phyloP scores from a whole-genome alignment of 1,140 invertebrate species.

The Psilanteris sp. region DNA sequence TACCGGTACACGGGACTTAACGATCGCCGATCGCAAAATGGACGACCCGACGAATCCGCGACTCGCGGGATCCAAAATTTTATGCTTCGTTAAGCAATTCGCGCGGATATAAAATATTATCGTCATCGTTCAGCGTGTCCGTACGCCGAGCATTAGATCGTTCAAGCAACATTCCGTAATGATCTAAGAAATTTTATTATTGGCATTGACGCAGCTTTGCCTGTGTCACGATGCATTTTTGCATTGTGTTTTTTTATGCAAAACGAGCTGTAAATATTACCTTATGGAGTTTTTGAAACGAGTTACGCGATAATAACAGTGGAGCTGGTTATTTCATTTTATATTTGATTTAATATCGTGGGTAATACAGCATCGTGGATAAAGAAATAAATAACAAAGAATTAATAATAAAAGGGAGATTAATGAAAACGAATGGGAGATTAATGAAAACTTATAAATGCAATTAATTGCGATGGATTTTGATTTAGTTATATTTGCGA shows the following conservation, averaged over 20 bases:
- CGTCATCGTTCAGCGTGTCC: constrained; percentile 16
- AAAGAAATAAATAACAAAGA: no score
- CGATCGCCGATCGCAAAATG: constrained; percentile 8
- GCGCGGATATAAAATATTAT: constrained; percentile 16
- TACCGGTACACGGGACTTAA: constrained; percentile 18
- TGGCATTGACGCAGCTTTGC: constrained; percentile 4
- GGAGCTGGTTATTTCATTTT: no score
- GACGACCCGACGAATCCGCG: constrained; percentile 14
- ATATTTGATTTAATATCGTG: no score
- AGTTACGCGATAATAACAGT: no score
- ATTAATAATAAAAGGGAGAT: no score
- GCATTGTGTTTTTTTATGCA: no score
- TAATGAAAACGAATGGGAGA: no score
- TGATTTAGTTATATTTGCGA: no score
- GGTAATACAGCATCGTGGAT: no score
- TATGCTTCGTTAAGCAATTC: constrained; percentile 40
- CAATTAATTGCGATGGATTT: no score
- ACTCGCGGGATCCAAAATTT: constrained; percentile 22
- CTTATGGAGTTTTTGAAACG: constrained; percentile 11
- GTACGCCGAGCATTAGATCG: constrained; percentile 8
- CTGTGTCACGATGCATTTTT: no score
- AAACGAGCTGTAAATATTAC: constrained; percentile 1
- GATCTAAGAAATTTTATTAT: constrained; percentile 28
- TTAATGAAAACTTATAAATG: no score
- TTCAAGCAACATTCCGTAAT: constrained; percentile 41